Conservation (phyloP, 2,797 vertebrate genomes). For the Atherinosoma microstoma region DNA sequence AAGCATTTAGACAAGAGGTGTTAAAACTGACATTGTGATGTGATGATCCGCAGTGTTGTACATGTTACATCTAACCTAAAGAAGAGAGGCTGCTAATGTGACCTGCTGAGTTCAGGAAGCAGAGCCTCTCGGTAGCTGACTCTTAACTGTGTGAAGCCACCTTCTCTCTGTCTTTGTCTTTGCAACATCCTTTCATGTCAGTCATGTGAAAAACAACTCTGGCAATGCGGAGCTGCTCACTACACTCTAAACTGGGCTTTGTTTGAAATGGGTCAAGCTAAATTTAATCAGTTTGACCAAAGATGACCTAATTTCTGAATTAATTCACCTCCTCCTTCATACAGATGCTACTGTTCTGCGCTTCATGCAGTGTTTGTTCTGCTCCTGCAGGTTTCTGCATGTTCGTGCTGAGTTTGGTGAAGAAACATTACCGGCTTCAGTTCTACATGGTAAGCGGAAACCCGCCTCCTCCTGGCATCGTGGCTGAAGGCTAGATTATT, state of each 20-base stretch:
- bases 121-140: not conserved
- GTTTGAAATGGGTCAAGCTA: conserved; percentile 57
- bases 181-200: not conserved
- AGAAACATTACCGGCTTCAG: conserved; percentile 98
- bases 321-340: conserved; percentile 16
- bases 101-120: not conserved
- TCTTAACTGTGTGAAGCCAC: not conserved
- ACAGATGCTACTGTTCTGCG: no score
- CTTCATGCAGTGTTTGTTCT: conserved; percentile 1
- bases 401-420: conserved; percentile 98
- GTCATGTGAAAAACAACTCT: not conserved
- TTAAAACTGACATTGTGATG: not conserved
- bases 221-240: not conserved
- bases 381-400: conserved; percentile 92
- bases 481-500: conserved; percentile 45
- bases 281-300: conserved; percentile 44
- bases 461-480: not conserved
- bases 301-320: conserved; percentile 34
- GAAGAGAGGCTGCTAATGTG: not conserved
- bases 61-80: not conserved
- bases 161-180: not conserved
- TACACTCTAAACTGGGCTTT: conserved; percentile 18
- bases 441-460: conserved; percentile 94
- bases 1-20: not conserved
- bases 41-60: not conserved